Conservation (phyloP, 2,888 invertebrate genomes). For the Sinodicranocentrus sp. region DNA sequence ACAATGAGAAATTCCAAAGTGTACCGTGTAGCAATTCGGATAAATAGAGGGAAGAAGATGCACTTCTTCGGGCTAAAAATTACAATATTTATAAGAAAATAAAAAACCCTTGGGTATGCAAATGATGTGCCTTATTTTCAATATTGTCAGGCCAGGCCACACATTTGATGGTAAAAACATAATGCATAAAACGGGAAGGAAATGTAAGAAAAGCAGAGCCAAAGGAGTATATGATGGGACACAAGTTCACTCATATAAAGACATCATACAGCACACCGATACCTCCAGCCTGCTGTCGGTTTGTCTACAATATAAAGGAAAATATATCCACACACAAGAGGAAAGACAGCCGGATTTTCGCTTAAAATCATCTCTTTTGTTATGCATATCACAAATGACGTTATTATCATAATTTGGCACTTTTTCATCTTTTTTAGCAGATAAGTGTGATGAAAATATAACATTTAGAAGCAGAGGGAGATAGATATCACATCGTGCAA, state of each 20-base stretch:
- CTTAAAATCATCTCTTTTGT: conserved; percentile 75
- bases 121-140: not conserved
- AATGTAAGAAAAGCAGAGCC: conserved; percentile 48
- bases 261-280: not conserved
- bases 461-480: conserved; percentile 32
- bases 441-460: conserved; percentile 70
- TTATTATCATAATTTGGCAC: conserved; percentile 76
- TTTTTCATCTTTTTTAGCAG: conserved; percentile 74
- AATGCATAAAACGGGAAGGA: conserved; percentile 37
- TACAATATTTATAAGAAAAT: conserved; percentile 16
- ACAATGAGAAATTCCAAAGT: no score
- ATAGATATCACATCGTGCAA: conserved; percentile 47
- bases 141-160: not conserved
- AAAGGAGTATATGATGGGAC: conserved; percentile 2
- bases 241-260: not conserved
- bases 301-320: conserved; percentile 17
- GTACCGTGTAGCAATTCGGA: conserved; percentile 1
- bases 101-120: not conserved
- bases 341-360: conserved; percentile 74
- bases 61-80: conserved; percentile 21
- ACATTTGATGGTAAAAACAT: conserved; percentile 3
- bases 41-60: not conserved
- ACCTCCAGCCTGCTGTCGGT: conserved; percentile 18
- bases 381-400: conserved; percentile 76
- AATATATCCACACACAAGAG: conserved; percentile 27